Evolutionary conservation across 1,140 invertebrate genomes (phyloP).

Genomic region (Bilobella aurantiaca): DNA sequence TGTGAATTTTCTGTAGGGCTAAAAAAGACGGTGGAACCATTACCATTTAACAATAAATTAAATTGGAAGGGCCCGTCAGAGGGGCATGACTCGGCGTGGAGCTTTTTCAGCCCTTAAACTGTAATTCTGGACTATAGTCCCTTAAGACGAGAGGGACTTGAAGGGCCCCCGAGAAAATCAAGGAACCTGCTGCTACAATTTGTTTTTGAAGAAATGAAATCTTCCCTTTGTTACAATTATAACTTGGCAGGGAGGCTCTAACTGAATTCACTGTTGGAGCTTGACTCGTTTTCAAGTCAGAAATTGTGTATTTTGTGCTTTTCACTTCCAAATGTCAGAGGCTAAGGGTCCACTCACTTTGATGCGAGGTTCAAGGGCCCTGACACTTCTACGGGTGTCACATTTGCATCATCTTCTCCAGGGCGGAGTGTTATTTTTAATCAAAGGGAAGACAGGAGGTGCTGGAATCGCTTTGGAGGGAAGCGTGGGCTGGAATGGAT

Average conservation of each 20-base stretch:
- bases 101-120: too few species aligned
- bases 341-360: background rate
- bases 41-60: too few species aligned
- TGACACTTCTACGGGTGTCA: background rate
- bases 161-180: background rate
- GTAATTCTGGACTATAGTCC: too few species aligned
- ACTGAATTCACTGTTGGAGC: background rate
- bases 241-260: background rate
- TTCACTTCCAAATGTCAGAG: background rate
- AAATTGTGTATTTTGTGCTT: background rate
- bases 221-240: slow-evolving; percentile 7
- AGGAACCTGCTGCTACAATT: slow-evolving; percentile 4
- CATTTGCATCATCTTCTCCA: background rate
- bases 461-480: background rate
- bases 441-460: background rate
- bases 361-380: background rate
- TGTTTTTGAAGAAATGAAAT: background rate
- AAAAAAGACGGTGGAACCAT: too few species aligned
- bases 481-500: background rate
- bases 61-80: too few species aligned
- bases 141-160: background rate
- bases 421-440: background rate
- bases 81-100: too few species aligned
- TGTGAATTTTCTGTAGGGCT: too few species aligned
- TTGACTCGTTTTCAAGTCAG: background rate